Evolutionary conservation across 2,113 vertebrate species (phyloP).

Genomic region (Meriones unguiculatus): DNA sequence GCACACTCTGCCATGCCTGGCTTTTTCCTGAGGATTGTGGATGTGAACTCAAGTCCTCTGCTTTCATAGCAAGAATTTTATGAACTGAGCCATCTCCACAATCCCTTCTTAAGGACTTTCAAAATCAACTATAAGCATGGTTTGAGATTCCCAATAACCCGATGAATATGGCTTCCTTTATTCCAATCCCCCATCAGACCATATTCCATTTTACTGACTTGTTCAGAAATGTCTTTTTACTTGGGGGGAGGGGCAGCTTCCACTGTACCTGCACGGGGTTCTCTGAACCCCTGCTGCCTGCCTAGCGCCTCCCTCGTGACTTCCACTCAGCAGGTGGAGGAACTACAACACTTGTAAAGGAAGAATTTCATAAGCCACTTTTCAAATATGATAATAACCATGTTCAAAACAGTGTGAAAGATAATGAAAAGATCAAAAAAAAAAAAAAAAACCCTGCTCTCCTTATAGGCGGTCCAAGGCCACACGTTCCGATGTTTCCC

Average conservation of each 20-base stretch:
- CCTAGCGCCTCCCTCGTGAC: neutral
- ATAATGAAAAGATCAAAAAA: neutral
- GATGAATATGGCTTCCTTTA: neutral
- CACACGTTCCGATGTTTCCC: neutral
- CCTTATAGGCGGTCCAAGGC: no score
- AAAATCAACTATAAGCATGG: neutral
- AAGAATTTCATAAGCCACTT: neutral
- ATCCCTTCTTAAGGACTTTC: neutral
- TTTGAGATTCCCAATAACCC: neutral
- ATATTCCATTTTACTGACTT: neutral
- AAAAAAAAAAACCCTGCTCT: no score
- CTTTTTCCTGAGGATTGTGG: neutral
- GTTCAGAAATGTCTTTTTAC: neutral
- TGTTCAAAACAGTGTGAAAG: neutral
- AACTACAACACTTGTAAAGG: neutral
- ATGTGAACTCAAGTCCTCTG: neutral
- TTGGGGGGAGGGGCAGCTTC: neutral
- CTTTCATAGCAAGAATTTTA: neutral
- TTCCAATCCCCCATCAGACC: neutral
- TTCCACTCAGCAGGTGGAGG: neutral
- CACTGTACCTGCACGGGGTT: fast-evolving
- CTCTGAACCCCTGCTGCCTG: neutral
- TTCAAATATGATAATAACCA: neutral
- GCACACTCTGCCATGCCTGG: neutral
- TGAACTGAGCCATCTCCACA: neutral